Base-by-base conservation (phyloP, 2,113 vertebrate species). In the Pteruthius melanotis region DNA sequence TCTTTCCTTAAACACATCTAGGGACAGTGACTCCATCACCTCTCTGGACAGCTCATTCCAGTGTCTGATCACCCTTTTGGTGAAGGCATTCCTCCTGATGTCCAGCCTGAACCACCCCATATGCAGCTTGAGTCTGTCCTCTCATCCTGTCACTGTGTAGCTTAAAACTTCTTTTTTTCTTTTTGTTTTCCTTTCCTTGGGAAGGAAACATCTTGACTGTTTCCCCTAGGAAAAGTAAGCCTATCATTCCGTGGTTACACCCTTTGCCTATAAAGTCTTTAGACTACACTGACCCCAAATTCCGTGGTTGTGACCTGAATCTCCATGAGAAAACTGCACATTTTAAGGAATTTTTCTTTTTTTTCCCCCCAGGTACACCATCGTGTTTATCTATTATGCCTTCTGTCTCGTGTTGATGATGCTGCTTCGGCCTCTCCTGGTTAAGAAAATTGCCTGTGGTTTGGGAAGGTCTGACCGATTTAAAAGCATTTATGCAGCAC, bases 381-480 rank as follows among this genome's bases (percentile, higher is more conserved):
- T 99, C 1, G 99, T 99, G 78, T 98, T 99, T 47, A 99, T 99
- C 93, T 99, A 99, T 94, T 99, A 99, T 0, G 99, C 99, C 1
- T 99, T 99, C 97, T 99, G 99, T 95, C 95, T 99, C 47, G 98
- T 99, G 57, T 96, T 99, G 56, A 99, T 99, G 99, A 99, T 99
- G 99, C 78, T 99, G 20, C 98, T 99, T 61, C 98, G 99, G 35
- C 99, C 99, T n/a, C 98, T 99, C 11, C 94, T 99, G 96, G 99
- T 99, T 18, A 99, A 99, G 98, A 99, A 99, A 97, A 98, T 99
- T 13, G 99, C 99, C 3, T 99, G 99, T 21, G 99, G 99, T 14
- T 97, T 99, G 72, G 99, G 99, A 40, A 99, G 99, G 71, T 99
- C 99, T 0, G 99, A 99, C 80, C 97, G 99, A 40, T 99, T 99